Base-by-base conservation (phyloP, 2,113 vertebrate species). In the Heloderma charlesbogerti region DNA sequence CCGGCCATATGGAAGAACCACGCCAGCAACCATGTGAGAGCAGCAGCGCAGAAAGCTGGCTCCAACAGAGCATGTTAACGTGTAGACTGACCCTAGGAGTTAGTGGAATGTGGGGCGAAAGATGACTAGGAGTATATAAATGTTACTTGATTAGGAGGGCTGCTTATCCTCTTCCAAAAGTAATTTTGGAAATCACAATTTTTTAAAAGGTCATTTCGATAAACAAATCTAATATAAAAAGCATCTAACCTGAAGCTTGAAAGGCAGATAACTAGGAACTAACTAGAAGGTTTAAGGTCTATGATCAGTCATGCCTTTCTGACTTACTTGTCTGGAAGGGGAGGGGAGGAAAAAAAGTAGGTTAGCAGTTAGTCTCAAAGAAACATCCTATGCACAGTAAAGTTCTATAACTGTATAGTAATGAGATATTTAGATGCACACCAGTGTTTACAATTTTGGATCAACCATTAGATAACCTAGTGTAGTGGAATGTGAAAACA, bases 291-390 rank as follows among this genome's bases (percentile, higher is more conserved):
- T 51, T 91, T 75, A 34, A 93, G 63, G 29, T 92, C 60, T 93
- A 37, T 57, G 90, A 88, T 89, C 85, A 89, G 90, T 66, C 95
- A 89, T 95, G 96, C 90, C 91, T 96, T 95, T 91, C 66, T 93
- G 86, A 92, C 92, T 95, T 95, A 94, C 4, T 93, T 96, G 92
- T 96, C 92, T 85, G 91, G 94, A 84, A 91, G 90, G 81, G 84
- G 31, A 91, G 85, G 88, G 91, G 89, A 90, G 40, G 40, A 81
- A 92, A 95, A 95, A 66, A 94, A 87, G 74, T 66, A 96, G 95
- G 25, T 66, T 29, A 84, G 91, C 92, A 84, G 90, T 96, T 96
- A 97, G 93, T 94, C 86, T 95, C 94, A 88, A 72, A 95, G 92
- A 93, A 37, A 12, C 94, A 93, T 71, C 34, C 5, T 83, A 88